These are phyloP conservation scores for Cataglyphis altisquamis DNA, from an alignment of 2,888 invertebrate genomes.

Conservation along the genomic window DNA sequence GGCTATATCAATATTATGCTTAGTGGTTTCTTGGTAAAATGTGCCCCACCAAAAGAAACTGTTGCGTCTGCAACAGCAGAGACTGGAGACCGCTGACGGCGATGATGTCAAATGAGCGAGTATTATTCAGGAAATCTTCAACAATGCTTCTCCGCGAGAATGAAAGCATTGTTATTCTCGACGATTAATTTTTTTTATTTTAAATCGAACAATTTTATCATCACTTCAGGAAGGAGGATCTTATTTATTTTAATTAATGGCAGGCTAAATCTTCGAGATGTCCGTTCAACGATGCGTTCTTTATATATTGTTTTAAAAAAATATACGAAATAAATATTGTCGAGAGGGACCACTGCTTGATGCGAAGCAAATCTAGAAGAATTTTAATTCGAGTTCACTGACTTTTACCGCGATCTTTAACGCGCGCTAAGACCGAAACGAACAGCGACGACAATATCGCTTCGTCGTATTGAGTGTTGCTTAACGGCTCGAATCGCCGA, in stretches of 20 bases:
- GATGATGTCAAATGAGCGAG: constrained; percentile 32
- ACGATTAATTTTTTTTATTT: background rate
- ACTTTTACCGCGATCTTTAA: constrained; percentile 15
- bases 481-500: constrained; percentile 48
- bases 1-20: constrained; percentile 82
- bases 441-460: constrained; percentile 36
- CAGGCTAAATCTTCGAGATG: background rate
- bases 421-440: background rate
- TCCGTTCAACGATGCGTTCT: background rate
- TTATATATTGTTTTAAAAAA: background rate
- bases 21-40: constrained; percentile 80
- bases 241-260: background rate
- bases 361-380: background rate
- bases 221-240: background rate
- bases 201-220: background rate
- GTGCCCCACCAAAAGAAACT: constrained; percentile 70
- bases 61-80: constrained; percentile 73
- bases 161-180: background rate
- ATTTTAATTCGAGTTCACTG: background rate
- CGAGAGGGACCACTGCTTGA: background rate
- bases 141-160: constrained; percentile 24
- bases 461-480: constrained; percentile 38
- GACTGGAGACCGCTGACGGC: constrained; percentile 57
- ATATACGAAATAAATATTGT: background rate
- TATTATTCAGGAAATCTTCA: constrained; percentile 26